Conservation (phyloP, 2,888 invertebrate genomes). For the Dolichopus griseipennis region DNA sequence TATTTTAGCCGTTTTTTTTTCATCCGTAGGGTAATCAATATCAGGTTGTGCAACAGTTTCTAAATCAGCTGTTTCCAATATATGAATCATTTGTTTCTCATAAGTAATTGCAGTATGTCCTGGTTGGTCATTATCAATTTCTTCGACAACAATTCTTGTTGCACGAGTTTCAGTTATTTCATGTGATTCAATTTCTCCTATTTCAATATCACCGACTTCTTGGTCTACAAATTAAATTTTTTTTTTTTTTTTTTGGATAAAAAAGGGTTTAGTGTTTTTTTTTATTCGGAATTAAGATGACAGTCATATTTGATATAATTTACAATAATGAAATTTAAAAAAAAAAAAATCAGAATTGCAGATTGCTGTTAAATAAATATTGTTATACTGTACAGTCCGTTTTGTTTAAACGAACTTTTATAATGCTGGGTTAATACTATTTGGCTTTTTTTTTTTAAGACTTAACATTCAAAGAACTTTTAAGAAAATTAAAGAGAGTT, state of each 20-base stretch:
- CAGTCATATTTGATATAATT: too few relatives aligned
- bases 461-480: too few relatives aligned
- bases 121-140: conserved; percentile 24
- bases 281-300: too few relatives aligned
- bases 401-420: too few relatives aligned
- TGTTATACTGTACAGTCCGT: too few relatives aligned
- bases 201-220: neutral
- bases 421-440: too few relatives aligned
- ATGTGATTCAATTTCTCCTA: conserved; percentile 46
- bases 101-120: neutral
- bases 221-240: conserved; percentile 3
- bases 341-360: too few relatives aligned
- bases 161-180: conserved; percentile 58
- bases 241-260: neutral
- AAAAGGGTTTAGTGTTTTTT: neutral
- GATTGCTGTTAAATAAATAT: too few relatives aligned
- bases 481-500: too few relatives aligned
- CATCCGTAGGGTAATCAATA: neutral
- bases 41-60: neutral
- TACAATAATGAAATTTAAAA: too few relatives aligned
- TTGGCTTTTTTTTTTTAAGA: too few relatives aligned
- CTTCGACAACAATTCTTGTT: conserved; percentile 51
- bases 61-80: neutral
- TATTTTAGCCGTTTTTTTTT: neutral
- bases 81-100: neutral